Base-by-base conservation (phyloP, 2,888 invertebrate species). In the Neoascia interrupta region DNA sequence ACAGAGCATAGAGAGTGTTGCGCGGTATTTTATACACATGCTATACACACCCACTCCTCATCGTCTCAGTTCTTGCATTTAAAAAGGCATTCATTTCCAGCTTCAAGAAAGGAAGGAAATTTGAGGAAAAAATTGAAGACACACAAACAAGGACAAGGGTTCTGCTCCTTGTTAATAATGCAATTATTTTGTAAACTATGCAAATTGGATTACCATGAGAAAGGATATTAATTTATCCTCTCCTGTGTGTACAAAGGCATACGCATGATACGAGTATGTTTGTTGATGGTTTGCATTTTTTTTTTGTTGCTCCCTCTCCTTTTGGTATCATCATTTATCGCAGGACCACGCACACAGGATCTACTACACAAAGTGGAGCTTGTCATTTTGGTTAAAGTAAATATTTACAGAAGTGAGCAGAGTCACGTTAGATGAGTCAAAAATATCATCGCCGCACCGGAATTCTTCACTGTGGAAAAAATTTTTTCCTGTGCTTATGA, bases 221-320 rank as follows among this genome's bases (percentile, higher is more conserved):
- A 76, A 76, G 76, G 76, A 76, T 76, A 76, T 76, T 72, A 64
- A 72, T 76, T 76, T 72, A 76, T 72, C 76, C 58, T 47, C 60
- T 72, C 16, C 70, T 53, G 53, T 58, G 53, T 51, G 56, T 43
- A 64, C 23, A 45, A 58, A 51, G 56, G 16, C 49, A 26, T 19
- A 70, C 64, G 64, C 76, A 76, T 54, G 54, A 43, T 54, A 54
- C n/a, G 43, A 56, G 39, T 49, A 43, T 66, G 64, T 76, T 76
- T 72, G 45, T 31, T 37, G n/a, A n/a, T n/a, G n/a, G n/a, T 34
- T 45, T 34, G 49, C 5, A 15, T 39, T 54, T 53, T 41, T 13
- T 28, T 19, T 18, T 49, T 31, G n/a, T 31, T 6, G 31, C 2
- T 31, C 2, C 21, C 8, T 47, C 11, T 16, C n/a, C n/a, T n/a